A percentile compares a stretch with the other conserved stretches of the same genome.
Conservation (phyloP, 2,113 vertebrate species). For the Hyla sarda region DNA sequence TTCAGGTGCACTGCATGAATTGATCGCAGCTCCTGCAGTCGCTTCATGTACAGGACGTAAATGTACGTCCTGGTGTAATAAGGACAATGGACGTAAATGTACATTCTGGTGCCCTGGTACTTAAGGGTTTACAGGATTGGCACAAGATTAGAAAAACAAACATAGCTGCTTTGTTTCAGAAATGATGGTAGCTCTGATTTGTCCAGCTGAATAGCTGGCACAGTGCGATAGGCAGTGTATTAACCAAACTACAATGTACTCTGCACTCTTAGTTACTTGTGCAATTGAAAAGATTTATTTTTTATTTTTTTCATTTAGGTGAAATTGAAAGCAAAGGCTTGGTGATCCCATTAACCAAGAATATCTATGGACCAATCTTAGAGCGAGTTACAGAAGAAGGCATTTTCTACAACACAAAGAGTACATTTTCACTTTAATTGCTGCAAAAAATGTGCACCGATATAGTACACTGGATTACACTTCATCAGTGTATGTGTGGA, state of each 20-base stretch:
- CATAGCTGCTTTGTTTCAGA: no score
- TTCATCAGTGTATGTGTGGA: background rate
- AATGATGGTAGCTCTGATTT: background rate
- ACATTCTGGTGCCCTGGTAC: no score
- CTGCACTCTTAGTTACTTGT: background rate
- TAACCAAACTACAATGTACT: no score
- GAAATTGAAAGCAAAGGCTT: conserved; percentile 89
- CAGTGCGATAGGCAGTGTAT: no score
- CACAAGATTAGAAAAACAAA: no score
- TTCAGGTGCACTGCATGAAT: no score
- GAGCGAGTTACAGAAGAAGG: conserved; percentile 86
- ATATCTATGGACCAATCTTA: conserved; percentile 85
- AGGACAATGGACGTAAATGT: no score
- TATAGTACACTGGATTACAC: background rate
- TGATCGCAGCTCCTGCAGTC: no score
- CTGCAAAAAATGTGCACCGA: background rate
- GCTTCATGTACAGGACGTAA: no score
- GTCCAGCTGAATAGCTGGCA: background rate
- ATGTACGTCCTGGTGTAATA: no score
- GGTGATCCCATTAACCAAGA: conserved; percentile 85
- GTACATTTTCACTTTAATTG: conserved; percentile 71
- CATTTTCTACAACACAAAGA: conserved; percentile 79
- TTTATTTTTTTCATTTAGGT: conserved; percentile 74
- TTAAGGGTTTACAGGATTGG: no score
- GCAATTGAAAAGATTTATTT: background rate